phyloP scores from a whole-genome alignment of 2,888 invertebrate species.

The Alloplasta piceator region DNA sequence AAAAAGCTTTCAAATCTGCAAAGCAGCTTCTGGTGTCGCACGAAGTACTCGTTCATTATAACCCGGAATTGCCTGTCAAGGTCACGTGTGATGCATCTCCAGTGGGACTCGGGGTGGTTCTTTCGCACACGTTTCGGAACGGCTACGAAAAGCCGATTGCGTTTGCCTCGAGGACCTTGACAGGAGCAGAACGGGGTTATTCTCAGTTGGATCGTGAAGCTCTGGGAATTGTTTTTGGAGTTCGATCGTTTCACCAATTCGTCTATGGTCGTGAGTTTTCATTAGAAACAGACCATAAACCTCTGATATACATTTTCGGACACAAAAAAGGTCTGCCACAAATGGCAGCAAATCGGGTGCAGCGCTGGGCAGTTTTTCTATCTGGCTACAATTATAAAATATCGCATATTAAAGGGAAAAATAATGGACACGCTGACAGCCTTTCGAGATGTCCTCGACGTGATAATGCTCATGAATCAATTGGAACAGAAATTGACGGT shows the following conservation, averaged over 20 bases:
- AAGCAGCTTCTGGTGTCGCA: conserved; percentile 17
- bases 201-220: conserved; percentile 68
- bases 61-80: conserved; percentile 15
- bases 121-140: conserved; percentile 47
- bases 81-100: conserved; percentile 53
- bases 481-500: neutral
- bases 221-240: conserved; percentile 65
- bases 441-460: conserved; percentile 60
- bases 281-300: conserved; percentile 70
- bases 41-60: conserved; percentile 48
- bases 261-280: conserved; percentile 67
- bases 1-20: conserved; percentile 20
- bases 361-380: conserved; percentile 69
- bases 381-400: conserved; percentile 66
- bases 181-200: conserved; percentile 49
- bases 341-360: conserved; percentile 66
- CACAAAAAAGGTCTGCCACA: conserved; percentile 61
- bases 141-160: conserved; percentile 63
- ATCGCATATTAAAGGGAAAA: conserved; percentile 42
- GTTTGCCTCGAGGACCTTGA: conserved; percentile 63
- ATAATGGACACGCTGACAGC: conserved; percentile 66
- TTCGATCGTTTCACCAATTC: conserved; percentile 67
- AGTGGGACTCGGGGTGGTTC: conserved; percentile 42
- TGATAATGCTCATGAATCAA: neutral
- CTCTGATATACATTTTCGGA: conserved; percentile 66